These are phyloP conservation scores for Halocaridina rubra DNA, from an alignment of 2,888 invertebrate species.

Conservation along the genomic window DNA sequence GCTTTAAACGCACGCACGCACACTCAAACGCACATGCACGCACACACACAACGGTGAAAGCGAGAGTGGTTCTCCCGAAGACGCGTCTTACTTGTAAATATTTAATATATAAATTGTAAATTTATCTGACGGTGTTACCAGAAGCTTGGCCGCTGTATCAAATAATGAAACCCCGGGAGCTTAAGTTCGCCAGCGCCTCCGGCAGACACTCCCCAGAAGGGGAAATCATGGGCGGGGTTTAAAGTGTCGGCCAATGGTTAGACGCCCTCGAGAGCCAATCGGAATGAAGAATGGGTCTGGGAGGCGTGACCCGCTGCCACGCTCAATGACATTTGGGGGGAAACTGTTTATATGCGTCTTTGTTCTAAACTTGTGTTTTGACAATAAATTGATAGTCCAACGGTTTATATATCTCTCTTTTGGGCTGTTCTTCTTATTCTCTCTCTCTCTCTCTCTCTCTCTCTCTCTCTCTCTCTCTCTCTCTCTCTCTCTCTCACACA, in stretches of 20 bases:
- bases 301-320: too few species aligned
- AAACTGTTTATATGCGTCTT: constrained; percentile 48
- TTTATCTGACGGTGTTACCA: too few species aligned
- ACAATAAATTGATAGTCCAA: constrained; percentile 21
- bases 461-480: neutral
- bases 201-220: neutral
- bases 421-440: neutral
- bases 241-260: too few species aligned
- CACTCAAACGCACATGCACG: too few species aligned
- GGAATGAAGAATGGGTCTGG: constrained; percentile 33
- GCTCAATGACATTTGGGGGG: constrained; percentile 43
- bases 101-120: too few species aligned
- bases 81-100: too few species aligned
- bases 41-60: too few species aligned
- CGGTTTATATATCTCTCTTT: neutral
- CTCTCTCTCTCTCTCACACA: too few species aligned
- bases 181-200: neutral
- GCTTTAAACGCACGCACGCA: too few species aligned
- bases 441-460: neutral
- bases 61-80: too few species aligned
- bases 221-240: too few species aligned
- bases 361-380: constrained; percentile 53
- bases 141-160: constrained; percentile 53
- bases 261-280: neutral
- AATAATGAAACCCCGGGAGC: constrained; percentile 50